A percentile compares a stretch with the other conserved stretches of the same genome.
Evolutionary conservation across 2,113 vertebrate genomes (phyloP).

Genomic region (Atrichornis clamosus): DNA sequence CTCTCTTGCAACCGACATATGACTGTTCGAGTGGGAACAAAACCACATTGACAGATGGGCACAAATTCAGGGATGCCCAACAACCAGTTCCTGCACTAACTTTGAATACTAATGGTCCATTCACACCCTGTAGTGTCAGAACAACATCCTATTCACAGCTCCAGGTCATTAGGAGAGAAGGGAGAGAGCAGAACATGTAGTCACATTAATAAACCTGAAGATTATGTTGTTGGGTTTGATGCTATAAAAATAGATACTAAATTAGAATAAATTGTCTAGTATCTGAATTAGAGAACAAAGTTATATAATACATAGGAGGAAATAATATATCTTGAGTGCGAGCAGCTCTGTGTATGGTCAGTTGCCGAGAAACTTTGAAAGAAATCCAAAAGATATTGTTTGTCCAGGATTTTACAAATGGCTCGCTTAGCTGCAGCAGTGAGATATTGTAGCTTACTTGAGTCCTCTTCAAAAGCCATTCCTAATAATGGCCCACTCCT

Average conservation of each 20-base stretch:
- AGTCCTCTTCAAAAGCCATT: background rate
- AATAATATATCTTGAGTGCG: background rate
- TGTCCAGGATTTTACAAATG: background rate
- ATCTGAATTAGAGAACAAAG: background rate
- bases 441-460: background rate
- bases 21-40: slow-evolving; percentile 31
- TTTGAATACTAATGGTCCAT: slow-evolving; percentile 13
- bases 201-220: background rate
- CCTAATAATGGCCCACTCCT: background rate
- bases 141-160: slow-evolving; percentile 22
- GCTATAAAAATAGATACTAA: background rate
- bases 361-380: background rate
- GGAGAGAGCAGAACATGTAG: background rate
- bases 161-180: background rate
- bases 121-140: background rate
- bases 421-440: background rate
- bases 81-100: background rate
- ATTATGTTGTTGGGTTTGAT: background rate
- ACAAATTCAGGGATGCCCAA: slow-evolving; percentile 34
- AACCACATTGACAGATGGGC: slow-evolving; percentile 13
- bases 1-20: background rate
- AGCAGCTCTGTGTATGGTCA: background rate
- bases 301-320: background rate
- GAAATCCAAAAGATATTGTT: background rate
- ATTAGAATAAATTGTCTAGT: background rate